Percentiles rank a stretch among this genome's conserved stretches.
phyloP scores from a whole-genome alignment of 2,888 invertebrate genomes.

The Xestia rhomboidea region DNA sequence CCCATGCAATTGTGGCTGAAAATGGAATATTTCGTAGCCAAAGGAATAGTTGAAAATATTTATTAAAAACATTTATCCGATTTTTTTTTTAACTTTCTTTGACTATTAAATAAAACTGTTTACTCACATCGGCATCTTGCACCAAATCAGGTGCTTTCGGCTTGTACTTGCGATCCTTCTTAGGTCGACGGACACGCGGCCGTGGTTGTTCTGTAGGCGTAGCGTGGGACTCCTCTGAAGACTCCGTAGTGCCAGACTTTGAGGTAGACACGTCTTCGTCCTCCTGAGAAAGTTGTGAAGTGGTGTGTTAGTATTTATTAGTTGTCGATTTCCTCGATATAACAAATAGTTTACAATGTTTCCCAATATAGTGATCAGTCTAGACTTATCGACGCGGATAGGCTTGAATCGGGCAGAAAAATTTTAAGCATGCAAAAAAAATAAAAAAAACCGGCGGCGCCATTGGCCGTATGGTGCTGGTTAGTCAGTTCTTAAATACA shows the following conservation, averaged over 20 bases:
- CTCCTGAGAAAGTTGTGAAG: conserved; percentile 69
- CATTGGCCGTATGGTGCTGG: neutral
- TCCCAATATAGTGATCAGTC: neutral
- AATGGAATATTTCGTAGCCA: neutral
- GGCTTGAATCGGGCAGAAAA: neutral
- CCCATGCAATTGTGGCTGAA: neutral
- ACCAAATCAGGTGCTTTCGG: conserved; percentile 83
- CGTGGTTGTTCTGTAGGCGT: conserved; percentile 69
- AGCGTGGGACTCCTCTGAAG: conserved; percentile 72
- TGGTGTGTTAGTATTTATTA: neutral
- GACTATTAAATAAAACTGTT: neutral
- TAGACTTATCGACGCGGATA: neutral
- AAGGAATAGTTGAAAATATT: neutral
- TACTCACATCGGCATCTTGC: conserved; percentile 87
- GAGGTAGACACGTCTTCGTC: conserved; percentile 86
- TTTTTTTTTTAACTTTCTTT: neutral
- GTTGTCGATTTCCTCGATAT: neutral
- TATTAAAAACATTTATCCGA: neutral
- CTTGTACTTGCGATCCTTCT: conserved; percentile 84
- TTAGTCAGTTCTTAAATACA: neutral
- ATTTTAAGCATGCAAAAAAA: neutral
- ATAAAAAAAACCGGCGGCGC: neutral
- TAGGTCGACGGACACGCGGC: conserved; percentile 76
- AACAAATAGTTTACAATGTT: neutral
- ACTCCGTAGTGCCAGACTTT: conserved; percentile 77